These are phyloP conservation scores for Otus scops DNA, from an alignment of 2,797 vertebrate genomes.

Conservation along the genomic window DNA sequence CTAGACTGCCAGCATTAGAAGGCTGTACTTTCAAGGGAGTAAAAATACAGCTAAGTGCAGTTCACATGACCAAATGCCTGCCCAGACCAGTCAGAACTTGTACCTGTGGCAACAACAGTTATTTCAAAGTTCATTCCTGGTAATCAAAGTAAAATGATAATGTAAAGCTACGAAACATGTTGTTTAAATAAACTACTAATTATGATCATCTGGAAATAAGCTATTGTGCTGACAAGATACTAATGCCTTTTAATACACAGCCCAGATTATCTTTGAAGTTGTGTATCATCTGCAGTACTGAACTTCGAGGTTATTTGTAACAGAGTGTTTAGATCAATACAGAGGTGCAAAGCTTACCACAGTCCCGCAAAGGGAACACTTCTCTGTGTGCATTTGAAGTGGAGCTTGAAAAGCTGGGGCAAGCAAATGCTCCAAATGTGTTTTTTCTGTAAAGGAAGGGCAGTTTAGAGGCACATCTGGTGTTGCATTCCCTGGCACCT, in stretches of 20 bases:
- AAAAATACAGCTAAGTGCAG: not conserved
- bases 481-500: not conserved
- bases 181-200: not conserved
- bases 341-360: not conserved
- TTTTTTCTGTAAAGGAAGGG: not conserved
- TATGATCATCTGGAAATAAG: not conserved
- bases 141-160: not conserved
- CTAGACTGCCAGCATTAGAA: not conserved
- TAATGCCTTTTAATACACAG: not conserved
- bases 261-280: not conserved
- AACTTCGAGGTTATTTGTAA: not conserved
- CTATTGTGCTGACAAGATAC: not conserved
- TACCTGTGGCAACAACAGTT: not conserved
- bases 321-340: not conserved
- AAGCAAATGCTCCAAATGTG: not conserved
- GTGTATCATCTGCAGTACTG: not conserved
- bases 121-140: not conserved
- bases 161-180: not conserved
- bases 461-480: not conserved
- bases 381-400: not conserved
- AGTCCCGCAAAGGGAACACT: not conserved
- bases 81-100: not conserved
- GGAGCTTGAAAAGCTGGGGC: not conserved
- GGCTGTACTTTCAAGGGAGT: not conserved
- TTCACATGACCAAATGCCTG: not conserved